These are phyloP conservation scores for Engystomops pustulosus DNA, from an alignment of 2,113 vertebrate species.

Conservation along the genomic window DNA sequence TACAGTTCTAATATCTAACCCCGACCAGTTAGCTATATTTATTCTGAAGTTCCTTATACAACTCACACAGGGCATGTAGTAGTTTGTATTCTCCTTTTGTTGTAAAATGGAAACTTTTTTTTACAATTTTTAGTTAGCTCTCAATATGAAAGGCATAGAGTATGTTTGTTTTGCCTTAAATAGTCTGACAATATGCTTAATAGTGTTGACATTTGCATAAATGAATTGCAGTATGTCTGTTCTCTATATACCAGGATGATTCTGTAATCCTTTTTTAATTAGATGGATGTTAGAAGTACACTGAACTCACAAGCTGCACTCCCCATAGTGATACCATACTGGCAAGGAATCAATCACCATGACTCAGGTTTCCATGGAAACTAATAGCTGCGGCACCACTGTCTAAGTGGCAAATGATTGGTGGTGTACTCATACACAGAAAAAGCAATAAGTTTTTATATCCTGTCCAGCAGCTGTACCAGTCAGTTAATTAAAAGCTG, in stretches of 20 bases:
- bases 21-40: too few relatives aligned
- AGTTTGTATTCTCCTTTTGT: too few relatives aligned
- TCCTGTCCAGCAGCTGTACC: constrained; percentile 83
- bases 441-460: constrained; percentile 87
- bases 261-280: constrained; percentile 98
- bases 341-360: constrained; percentile 96
- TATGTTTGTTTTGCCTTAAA: constrained; percentile 70
- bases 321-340: constrained; percentile 91
- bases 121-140: background rate
- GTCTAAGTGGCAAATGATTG: constrained; percentile 94
- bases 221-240: constrained; percentile 85
- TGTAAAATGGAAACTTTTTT: background rate
- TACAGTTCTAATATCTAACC: too few relatives aligned
- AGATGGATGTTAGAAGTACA: constrained; percentile 88
- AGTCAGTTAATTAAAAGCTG: constrained; percentile 96
- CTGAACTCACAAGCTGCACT: constrained; percentile 84
- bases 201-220: constrained; percentile 87
- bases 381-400: constrained; percentile 86
- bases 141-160: constrained; percentile 48
- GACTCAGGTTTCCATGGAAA: constrained; percentile 88
- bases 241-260: constrained; percentile 85
- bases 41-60: too few relatives aligned
- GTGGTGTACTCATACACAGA: constrained; percentile 79
- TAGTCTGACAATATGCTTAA: constrained; percentile 73
- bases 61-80: too few relatives aligned